A percentile compares a stretch with the other conserved stretches of the same genome.
These are phyloP conservation scores for Coenonympha glycerion DNA, from an alignment of 2,888 invertebrate species.

Conservation along the genomic window DNA sequence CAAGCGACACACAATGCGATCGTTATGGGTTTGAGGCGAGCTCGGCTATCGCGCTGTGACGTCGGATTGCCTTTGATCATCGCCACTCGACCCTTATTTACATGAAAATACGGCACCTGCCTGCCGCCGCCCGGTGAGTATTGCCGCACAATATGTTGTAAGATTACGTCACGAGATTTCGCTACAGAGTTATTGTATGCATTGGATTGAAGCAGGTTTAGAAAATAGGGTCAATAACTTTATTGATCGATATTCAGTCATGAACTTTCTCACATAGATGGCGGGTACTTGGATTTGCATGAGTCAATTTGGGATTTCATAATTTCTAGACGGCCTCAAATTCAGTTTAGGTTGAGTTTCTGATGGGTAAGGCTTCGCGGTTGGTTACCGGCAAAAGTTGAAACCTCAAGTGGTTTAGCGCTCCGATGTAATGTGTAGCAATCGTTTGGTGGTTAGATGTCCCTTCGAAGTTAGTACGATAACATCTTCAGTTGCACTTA, in stretches of 20 bases:
- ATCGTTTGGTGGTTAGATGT: too few relatives aligned
- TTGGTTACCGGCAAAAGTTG: too few relatives aligned
- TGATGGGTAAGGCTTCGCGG: too few relatives aligned
- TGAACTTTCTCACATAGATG: not conserved
- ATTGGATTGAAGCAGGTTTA: not conserved
- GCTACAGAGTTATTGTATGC: not conserved
- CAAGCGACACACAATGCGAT: not conserved
- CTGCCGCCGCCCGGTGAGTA: not conserved
- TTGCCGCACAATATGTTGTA: not conserved
- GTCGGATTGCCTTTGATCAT: conserved; percentile 1
- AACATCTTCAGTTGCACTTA: too few relatives aligned
- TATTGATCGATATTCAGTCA: not conserved
- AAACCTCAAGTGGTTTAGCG: too few relatives aligned
- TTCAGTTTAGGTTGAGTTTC: too few relatives aligned
- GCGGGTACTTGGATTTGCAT: too few relatives aligned
- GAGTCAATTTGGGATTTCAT: too few relatives aligned
- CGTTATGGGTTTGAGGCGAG: not conserved
- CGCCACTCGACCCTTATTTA: not conserved
- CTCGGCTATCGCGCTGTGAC: not conserved
- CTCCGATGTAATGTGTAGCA: too few relatives aligned
- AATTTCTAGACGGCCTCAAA: too few relatives aligned
- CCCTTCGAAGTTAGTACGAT: too few relatives aligned
- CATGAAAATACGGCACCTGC: conserved; percentile 1
- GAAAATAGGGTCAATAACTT: not conserved
- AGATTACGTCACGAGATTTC: not conserved